Evolutionary conservation across 2,113 vertebrate species (phyloP).

Genomic region (Heterocephalus glaber): DNA sequence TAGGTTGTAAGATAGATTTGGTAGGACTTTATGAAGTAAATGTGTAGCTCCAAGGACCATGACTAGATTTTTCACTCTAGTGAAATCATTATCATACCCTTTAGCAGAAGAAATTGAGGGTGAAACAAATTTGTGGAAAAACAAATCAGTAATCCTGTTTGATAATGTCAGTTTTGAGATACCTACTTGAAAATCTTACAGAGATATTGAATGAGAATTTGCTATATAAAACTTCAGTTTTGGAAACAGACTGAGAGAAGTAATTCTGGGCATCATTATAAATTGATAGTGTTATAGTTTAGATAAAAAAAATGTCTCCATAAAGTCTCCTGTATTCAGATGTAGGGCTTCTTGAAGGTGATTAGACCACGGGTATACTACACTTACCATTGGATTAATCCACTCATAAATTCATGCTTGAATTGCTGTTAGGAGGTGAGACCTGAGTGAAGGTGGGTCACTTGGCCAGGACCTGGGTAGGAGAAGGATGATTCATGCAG

Average conservation of each 20-base stretch:
- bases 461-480: background rate
- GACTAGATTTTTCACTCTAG: background rate
- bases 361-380: too few species aligned
- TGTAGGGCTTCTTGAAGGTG: too few species aligned
- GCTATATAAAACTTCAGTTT: background rate
- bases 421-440: too few species aligned
- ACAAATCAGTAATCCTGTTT: background rate
- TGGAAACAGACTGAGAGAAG: background rate
- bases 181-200: background rate
- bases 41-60: background rate
- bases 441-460: background rate
- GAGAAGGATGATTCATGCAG: background rate
- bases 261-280: background rate
- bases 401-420: too few species aligned
- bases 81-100: background rate
- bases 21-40: background rate
- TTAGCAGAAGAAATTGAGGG: background rate
- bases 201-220: background rate
- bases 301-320: too few species aligned
- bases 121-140: background rate
- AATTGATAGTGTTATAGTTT: background rate
- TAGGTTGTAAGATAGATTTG: background rate
- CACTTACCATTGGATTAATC: too few species aligned
- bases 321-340: too few species aligned
- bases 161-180: background rate